phyloP scores from a whole-genome alignment of 1,140 invertebrate genomes.

The Drosophila nigromelanica region DNA sequence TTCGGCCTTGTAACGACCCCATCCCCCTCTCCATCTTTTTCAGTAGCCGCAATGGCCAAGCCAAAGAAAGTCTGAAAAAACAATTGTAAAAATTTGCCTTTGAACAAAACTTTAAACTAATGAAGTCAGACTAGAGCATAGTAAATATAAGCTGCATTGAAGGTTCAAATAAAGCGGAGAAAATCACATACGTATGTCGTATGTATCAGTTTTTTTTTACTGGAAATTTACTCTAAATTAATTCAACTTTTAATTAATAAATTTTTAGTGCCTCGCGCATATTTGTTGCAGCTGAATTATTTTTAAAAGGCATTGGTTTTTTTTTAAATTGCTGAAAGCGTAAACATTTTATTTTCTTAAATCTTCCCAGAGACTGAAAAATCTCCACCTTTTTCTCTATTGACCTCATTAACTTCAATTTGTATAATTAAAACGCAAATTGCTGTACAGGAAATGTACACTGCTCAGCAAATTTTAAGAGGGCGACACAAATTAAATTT shows the following conservation, averaged over 20 bases:
- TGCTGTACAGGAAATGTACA: constrained; percentile 46
- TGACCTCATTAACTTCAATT: constrained; percentile 51
- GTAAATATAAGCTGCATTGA: constrained; percentile 24
- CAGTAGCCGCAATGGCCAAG: neutral
- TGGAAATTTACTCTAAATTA: no score
- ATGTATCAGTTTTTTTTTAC: no score
- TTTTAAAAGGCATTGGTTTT: neutral
- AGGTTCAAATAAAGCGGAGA: constrained; percentile 25
- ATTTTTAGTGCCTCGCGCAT: no score
- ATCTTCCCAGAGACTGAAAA: neutral
- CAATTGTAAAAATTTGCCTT: constrained; percentile 61
- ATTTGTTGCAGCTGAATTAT: neutral
- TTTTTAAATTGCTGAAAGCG: neutral
- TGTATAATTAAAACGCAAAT: constrained; percentile 72
- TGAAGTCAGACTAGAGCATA: constrained; percentile 52
- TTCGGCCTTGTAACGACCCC: constrained; percentile 33
- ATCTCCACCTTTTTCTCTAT: constrained; percentile 4
- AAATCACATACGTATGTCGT: neutral
- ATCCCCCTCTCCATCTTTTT: neutral
- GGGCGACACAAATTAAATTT: constrained; percentile 56
- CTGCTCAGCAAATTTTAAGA: constrained; percentile 28
- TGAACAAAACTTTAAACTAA: constrained; percentile 66
- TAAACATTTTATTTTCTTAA: neutral
- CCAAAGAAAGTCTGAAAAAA: constrained; percentile 44
- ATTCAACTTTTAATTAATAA: neutral